A percentile compares a stretch with the other conserved stretches of the same genome.
Conservation (phyloP, 2,113 vertebrate genomes). For the Castor canadensis region DNA sequence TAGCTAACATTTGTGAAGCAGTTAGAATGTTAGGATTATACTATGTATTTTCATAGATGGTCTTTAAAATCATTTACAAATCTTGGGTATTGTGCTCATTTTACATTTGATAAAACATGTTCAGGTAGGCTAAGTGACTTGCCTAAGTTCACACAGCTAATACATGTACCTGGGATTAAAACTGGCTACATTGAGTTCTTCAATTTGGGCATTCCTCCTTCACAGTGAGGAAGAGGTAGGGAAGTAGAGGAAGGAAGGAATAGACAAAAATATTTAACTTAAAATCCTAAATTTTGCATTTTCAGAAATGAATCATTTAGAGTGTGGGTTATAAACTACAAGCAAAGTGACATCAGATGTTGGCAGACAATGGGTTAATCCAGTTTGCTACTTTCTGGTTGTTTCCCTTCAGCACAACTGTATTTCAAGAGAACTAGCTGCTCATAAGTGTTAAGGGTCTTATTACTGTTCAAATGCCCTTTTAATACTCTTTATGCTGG, state of each 20-base stretch:
- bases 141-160: background rate
- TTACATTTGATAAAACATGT: conserved; percentile 13
- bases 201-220: background rate
- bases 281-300: background rate
- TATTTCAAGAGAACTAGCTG: conserved; percentile 60
- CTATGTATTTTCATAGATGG: background rate
- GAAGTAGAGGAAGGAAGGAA: background rate
- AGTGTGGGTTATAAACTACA: background rate
- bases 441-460: conserved; percentile 67
- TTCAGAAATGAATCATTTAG: background rate
- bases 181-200: background rate
- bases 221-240: background rate
- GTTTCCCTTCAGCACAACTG: conserved; percentile 25
- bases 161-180: conserved; percentile 15
- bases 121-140: background rate
- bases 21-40: background rate
- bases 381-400: conserved; percentile 40
- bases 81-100: background rate
- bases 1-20: background rate
- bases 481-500: conserved; percentile 70
- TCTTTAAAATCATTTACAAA: background rate
- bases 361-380: conserved; percentile 44
- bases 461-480: conserved; percentile 73
- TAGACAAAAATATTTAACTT: background rate
- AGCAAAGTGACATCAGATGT: background rate